These are phyloP conservation scores for Brevimyrus niger DNA, from an alignment of 2,113 vertebrate genomes.

Conservation along the genomic window DNA sequence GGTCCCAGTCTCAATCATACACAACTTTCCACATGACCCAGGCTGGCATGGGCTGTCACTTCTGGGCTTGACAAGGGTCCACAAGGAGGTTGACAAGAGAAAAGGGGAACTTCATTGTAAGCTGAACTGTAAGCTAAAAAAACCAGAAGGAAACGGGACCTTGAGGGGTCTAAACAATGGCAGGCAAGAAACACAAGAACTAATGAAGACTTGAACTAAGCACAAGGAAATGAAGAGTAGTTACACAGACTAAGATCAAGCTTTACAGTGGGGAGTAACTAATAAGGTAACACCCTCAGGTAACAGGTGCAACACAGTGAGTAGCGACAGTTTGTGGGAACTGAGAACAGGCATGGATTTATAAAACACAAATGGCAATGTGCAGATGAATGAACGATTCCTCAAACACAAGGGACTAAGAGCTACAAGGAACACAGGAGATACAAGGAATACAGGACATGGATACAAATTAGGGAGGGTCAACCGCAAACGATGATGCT, in stretches of 20 bases:
- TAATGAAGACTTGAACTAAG: neutral
- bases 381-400: neutral
- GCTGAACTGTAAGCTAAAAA: neutral
- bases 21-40: neutral
- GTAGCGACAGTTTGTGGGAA: neutral
- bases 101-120: neutral
- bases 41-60: neutral
- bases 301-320: neutral
- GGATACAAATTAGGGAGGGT: neutral
- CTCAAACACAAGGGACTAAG: neutral
- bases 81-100: neutral
- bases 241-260: neutral
- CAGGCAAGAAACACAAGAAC: neutral
- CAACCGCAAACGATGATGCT: neutral
- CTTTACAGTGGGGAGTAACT: neutral
- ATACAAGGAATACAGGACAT: neutral
- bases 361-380: neutral
- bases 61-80: neutral
- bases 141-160: neutral
- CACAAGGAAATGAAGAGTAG: neutral
- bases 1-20: neutral
- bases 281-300: neutral
- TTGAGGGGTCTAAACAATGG: neutral
- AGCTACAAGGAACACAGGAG: neutral
- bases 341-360: neutral